These are phyloP conservation scores for Opisthocomus hoazin DNA, from an alignment of 2,113 vertebrate species.

Conservation along the genomic window DNA sequence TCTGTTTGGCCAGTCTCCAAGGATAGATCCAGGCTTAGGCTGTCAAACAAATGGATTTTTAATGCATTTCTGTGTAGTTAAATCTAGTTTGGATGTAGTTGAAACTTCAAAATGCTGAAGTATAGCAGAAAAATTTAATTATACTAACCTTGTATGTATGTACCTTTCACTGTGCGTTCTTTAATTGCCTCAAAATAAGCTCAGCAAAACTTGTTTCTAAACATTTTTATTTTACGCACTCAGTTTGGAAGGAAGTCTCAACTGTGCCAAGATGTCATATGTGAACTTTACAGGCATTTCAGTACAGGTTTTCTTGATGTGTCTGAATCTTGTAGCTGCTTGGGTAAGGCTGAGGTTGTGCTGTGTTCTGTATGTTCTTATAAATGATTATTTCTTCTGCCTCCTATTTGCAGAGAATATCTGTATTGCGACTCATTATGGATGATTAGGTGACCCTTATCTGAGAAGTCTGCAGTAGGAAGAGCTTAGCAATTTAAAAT, in stretches of 20 bases:
- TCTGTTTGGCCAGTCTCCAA: not conserved
- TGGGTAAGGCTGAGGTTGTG: not conserved
- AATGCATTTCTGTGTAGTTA: not conserved
- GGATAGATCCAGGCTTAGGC: not conserved
- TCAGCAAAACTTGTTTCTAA: not conserved
- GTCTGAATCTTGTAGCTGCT: not conserved
- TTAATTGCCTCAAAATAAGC: not conserved
- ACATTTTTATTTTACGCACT: not conserved
- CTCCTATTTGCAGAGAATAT: not conserved
- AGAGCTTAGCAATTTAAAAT: not conserved
- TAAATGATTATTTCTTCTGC: not conserved
- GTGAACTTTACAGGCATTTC: not conserved
- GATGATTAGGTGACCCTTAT: not conserved
- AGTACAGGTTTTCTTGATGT: not conserved
- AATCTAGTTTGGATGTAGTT: not conserved
- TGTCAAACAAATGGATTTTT: constrained; percentile 31
- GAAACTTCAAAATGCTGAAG: not conserved
- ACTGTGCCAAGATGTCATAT: not conserved
- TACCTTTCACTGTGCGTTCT: not conserved
- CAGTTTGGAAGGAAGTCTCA: not conserved
- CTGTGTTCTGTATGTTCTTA: not conserved
- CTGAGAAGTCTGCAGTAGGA: not conserved
- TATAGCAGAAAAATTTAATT: not conserved
- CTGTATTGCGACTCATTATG: not conserved
- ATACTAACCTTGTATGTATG: not conserved